Evolutionary conservation across 2,113 vertebrate genomes (phyloP).

Genomic region (Cynocephalus volans): DNA sequence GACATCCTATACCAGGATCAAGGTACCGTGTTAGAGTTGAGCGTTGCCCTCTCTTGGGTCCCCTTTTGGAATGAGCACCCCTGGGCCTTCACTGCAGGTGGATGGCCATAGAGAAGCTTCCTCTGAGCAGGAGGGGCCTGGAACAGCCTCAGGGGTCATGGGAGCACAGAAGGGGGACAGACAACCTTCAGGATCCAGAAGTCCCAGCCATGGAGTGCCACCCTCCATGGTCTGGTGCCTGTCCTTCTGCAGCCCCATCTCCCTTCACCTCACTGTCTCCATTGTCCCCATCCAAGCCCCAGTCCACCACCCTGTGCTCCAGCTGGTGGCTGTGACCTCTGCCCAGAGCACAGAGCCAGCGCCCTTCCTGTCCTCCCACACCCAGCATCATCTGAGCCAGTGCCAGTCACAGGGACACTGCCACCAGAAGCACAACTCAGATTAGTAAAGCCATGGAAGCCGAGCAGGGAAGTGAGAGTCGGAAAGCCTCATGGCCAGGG

Average conservation of each 20-base stretch:
- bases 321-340: background rate
- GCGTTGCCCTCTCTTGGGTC: background rate
- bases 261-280: background rate
- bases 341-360: background rate
- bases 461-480: background rate
- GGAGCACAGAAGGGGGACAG: background rate
- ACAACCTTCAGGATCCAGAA: background rate
- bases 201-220: background rate
- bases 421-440: background rate
- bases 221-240: too few species aligned
- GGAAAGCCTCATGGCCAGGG: background rate
- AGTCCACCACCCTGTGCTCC: background rate
- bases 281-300: background rate
- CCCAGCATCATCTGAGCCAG: background rate
- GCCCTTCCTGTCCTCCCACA: rapidly evolving
- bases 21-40: background rate
- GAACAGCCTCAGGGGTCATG: background rate
- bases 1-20: background rate
- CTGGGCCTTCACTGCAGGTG: background rate
- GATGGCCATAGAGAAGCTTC: background rate
- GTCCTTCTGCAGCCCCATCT: background rate
- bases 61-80: background rate
- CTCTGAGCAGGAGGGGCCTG: background rate
- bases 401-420: too few species aligned
- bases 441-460: background rate